Conservation (phyloP, 1,140 invertebrate genomes). For the Thaumatotibia leucotreta region DNA sequence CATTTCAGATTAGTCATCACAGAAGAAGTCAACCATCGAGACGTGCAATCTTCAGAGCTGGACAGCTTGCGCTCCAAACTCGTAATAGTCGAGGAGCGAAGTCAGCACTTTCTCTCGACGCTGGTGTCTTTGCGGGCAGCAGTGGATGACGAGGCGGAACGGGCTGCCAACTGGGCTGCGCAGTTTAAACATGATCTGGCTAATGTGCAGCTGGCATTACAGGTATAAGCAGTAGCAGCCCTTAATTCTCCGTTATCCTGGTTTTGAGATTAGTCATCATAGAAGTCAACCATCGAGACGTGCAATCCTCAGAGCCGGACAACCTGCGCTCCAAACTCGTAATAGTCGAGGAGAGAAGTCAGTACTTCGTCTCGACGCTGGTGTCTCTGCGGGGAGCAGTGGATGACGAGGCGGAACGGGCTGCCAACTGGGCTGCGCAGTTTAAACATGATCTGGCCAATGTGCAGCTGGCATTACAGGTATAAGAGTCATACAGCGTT, state of each 20-base stretch:
- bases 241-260: neutral
- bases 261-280: neutral
- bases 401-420: no score
- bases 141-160: slow-evolving; percentile 54
- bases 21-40: slow-evolving; percentile 48
- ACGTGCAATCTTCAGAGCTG: slow-evolving; percentile 54
- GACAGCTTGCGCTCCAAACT: slow-evolving; percentile 54
- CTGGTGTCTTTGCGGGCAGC: slow-evolving; percentile 45
- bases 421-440: no score
- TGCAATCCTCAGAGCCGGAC: no score
- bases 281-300: no score
- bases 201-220: slow-evolving; percentile 62
- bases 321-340: no score
- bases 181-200: slow-evolving; percentile 65
- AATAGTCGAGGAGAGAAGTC: no score
- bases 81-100: slow-evolving; percentile 52
- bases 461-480: no score
- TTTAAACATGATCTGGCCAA: no score
- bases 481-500: no score
- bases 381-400: no score
- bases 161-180: slow-evolving; percentile 55
- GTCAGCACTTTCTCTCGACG: slow-evolving; percentile 62
- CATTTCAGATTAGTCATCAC: slow-evolving; percentile 44
- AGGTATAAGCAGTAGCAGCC: slow-evolving; percentile 34
- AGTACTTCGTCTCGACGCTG: no score